Evolutionary conservation across 2,797 vertebrate genomes (phyloP), one percentile per base, ranked within the genome.

Genomic region (Micromesistius poutassou): DNA sequence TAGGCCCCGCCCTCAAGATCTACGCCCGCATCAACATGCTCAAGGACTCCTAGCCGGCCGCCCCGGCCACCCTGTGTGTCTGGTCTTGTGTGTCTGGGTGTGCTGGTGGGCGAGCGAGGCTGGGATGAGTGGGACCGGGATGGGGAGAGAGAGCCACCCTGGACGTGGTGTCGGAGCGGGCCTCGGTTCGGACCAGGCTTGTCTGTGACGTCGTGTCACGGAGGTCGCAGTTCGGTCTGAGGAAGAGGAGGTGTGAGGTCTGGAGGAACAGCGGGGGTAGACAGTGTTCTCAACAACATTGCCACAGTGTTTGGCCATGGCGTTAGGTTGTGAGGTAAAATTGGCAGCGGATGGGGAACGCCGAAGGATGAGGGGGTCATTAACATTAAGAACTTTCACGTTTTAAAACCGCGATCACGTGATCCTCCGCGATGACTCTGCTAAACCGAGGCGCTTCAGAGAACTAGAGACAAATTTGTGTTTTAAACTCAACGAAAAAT

Each of bases 21-120:
- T 99, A 96, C 0, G 97, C 97, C 2, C 96, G 96, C 73, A 99
- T 99, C 93, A 97, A 95, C 91, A 96, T 97, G 97, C 95, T 99
- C 36, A 98, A 97, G 91, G 97, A 98, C 93, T 96, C 96, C 31
- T 98, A 97, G 94, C 93, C 83, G 6, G 16, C 30, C 50, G 4
- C 3, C 5, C 46, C 46, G 1, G 1, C 0, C 46, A n/a, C 4
- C 19, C 46, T 5, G 9, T 28, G 70, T 82, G n/a, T 68, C 3
- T 16, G 14, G 36, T 38, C 9, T 12, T 78, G 40, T 77, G 40
- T 72, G 70, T 80, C 78, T 68, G 35, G 76, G 55, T 35, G 71
- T 31, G 42, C 33, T 35, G 33, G 33, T 35, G 40, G 13, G 40
- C 10, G 40, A 42, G 40, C 10, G 40, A 42, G 40, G 40, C 10